Evolutionary conservation across 2,113 vertebrate species (phyloP).

Genomic region (Oncorhynchus keta): DNA sequence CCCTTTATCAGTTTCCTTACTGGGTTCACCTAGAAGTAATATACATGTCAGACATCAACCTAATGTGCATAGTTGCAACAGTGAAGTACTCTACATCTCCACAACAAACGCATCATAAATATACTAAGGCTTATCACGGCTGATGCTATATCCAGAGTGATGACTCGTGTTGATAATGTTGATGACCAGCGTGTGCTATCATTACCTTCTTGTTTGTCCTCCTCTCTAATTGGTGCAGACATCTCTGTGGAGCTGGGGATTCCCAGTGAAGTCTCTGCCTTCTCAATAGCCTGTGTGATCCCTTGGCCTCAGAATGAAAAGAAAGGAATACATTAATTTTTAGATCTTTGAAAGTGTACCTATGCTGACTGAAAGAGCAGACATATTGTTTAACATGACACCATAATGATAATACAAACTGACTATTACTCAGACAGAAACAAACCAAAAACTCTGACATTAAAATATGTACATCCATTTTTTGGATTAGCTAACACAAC

Average conservation of each 20-base stretch:
- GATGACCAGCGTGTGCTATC: background rate
- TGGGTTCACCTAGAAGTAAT: constrained; percentile 54
- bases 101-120: background rate
- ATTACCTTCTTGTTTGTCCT: background rate
- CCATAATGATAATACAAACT: background rate
- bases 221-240: constrained; percentile 53
- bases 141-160: background rate
- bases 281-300: too few species aligned
- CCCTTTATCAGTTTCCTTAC: constrained; percentile 31
- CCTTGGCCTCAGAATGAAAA: constrained; percentile 67
- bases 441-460: too few species aligned
- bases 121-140: background rate
- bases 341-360: background rate
- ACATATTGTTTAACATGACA: background rate
- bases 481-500: too few species aligned
- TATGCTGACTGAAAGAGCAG: too few species aligned
- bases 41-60: too few species aligned
- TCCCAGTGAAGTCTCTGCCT: too few species aligned
- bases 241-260: too few species aligned
- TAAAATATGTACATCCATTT: background rate
- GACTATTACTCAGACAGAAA: background rate
- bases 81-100: background rate
- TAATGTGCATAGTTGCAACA: background rate
- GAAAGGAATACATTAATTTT: background rate
- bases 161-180: background rate